phyloP scores from a whole-genome alignment of 64 coral and sea anemone species.

The Montipora efflorescens region DNA sequence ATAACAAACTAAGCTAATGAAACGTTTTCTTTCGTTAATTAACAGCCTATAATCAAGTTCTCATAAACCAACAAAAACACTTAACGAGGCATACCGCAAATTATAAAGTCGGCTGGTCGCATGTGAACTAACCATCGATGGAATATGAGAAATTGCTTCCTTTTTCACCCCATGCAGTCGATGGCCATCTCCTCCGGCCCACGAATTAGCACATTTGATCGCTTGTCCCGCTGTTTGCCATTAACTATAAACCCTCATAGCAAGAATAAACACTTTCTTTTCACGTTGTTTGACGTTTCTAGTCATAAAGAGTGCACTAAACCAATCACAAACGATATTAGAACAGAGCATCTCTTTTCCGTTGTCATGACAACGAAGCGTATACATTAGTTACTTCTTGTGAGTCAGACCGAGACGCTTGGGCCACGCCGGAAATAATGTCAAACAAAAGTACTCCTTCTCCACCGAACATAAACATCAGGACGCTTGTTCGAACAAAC shows the following conservation, averaged over 20 bases:
- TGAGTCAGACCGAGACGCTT: background rate
- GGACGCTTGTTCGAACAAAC: constrained; percentile 49
- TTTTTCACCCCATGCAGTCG: background rate
- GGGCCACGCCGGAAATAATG: constrained; percentile 9
- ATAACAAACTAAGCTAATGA: too few species aligned
- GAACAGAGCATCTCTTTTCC: background rate
- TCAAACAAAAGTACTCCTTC: constrained; percentile 13
- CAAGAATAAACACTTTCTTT: background rate
- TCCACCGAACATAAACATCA: constrained; percentile 26
- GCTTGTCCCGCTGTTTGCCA: background rate
- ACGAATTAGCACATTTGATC: constrained; percentile 6
- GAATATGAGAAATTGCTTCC: background rate
- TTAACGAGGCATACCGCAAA: too few species aligned
- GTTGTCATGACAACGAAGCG: constrained; percentile 31
- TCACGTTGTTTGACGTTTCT: constrained; percentile 44
- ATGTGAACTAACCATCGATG: background rate
- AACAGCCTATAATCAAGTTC: too few species aligned
- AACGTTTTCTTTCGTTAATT: too few species aligned
- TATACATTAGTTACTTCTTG: background rate
- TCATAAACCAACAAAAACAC: too few species aligned
- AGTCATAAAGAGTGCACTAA: background rate
- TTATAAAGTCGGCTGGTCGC: too few species aligned
- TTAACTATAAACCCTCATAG: background rate
- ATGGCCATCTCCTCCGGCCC: background rate
- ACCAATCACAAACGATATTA: constrained; percentile 49